These are phyloP conservation scores for Monopis laevigella DNA, from an alignment of 2,888 invertebrate species.

Conservation along the genomic window DNA sequence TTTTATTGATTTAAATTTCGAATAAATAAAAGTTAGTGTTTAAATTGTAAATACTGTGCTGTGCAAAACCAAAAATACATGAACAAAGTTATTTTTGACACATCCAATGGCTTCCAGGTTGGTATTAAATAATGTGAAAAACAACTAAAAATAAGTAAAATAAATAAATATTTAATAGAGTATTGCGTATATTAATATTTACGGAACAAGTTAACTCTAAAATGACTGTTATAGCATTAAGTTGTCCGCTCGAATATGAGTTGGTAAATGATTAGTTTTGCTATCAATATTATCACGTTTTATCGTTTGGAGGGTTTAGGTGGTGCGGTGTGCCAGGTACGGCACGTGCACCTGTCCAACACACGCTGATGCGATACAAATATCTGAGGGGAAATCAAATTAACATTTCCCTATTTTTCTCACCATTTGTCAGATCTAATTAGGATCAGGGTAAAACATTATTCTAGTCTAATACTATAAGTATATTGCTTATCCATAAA, in stretches of 20 bases:
- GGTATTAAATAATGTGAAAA: no score
- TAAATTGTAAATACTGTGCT: slow-evolving; percentile 13
- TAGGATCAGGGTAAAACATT: slow-evolving; percentile 6
- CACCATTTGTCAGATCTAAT: slow-evolving; percentile 8
- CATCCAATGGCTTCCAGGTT: slow-evolving; percentile 57
- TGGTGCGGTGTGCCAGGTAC: slow-evolving; percentile 45
- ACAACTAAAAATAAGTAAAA: no score
- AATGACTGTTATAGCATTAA: slow-evolving; percentile 28
- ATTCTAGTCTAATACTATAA: neutral
- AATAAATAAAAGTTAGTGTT: slow-evolving; percentile 30
- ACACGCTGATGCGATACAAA: no score
- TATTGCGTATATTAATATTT: no score
- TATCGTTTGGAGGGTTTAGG: slow-evolving; percentile 33
- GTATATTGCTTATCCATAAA: no score
- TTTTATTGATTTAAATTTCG: slow-evolving; percentile 5
- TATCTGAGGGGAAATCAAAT: slow-evolving; percentile 24
- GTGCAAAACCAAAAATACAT: slow-evolving; percentile 7
- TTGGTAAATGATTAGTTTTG: slow-evolving; percentile 24
- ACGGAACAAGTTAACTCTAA: no score
- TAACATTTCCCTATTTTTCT: slow-evolving; percentile 16
- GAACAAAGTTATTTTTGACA: slow-evolving; percentile 37
- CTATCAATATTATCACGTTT: slow-evolving; percentile 45
- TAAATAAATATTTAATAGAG: no score
- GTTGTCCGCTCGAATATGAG: slow-evolving; percentile 28
- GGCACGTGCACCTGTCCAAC: slow-evolving; percentile 29